phyloP scores from a whole-genome alignment of 2,888 invertebrate species.

The Hipparchia semele region DNA sequence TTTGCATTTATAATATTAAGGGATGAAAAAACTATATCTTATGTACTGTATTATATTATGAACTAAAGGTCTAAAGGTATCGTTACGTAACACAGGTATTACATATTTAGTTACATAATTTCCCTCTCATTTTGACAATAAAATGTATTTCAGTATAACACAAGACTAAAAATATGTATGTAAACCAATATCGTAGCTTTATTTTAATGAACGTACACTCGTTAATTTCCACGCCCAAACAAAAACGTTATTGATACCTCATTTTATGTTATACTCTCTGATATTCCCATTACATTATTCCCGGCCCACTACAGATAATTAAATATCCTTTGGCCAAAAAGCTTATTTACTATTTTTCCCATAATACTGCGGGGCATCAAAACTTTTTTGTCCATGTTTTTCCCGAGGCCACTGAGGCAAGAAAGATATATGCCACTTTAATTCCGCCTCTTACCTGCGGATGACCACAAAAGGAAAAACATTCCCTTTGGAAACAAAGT shows the following conservation, averaged over 20 bases:
- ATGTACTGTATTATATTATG: no score
- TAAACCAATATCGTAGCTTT: neutral
- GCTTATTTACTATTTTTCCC: neutral
- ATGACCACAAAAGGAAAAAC: conserved; percentile 42
- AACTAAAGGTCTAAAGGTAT: no score
- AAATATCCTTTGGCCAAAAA: conserved; percentile 26
- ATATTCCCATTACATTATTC: conserved; percentile 3
- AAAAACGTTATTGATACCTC: conserved; percentile 1
- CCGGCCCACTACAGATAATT: conserved; percentile 32
- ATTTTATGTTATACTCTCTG: neutral
- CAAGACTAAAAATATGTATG: neutral
- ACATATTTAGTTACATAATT: no score
- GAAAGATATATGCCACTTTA: conserved; percentile 44
- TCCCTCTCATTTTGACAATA: no score
- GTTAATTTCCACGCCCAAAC: conserved; percentile 6
- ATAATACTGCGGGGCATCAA: conserved; percentile 29
- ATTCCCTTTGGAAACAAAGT: conserved; percentile 38
- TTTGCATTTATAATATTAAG: no score
- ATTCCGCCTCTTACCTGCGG: conserved; percentile 43
- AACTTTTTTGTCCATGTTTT: conserved; percentile 42
- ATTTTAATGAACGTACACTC: conserved; percentile 3
- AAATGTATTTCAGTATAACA: neutral
- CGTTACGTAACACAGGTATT: no score
- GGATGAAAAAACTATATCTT: no score
- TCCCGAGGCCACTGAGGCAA: conserved; percentile 40